A percentile compares a stretch with the other conserved stretches of the same genome.
These are phyloP conservation scores for Phalacrocorax pelagicus DNA, from an alignment of 2,113 vertebrate genomes.

Conservation along the genomic window DNA sequence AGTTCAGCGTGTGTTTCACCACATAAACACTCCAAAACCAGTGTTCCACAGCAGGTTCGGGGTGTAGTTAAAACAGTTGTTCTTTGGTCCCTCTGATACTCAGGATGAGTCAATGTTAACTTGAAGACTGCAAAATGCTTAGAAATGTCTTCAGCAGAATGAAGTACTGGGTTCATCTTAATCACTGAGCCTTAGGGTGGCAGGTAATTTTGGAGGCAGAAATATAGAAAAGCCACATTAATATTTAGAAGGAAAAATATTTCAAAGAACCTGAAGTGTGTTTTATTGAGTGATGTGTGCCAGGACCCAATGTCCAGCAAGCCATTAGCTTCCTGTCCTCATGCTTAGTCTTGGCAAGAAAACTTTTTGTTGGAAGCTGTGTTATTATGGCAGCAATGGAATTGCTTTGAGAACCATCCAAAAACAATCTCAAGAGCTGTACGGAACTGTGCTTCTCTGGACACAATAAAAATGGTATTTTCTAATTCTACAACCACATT, in stretches of 20 bases:
- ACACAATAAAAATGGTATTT: background rate
- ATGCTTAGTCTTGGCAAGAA: background rate
- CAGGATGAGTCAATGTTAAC: background rate
- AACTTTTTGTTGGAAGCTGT: background rate
- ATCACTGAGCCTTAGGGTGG: background rate
- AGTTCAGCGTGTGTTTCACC: background rate
- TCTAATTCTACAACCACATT: background rate
- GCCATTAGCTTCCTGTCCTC: conserved; percentile 20
- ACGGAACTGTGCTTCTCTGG: background rate
- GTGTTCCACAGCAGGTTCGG: background rate
- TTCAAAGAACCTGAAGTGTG: background rate
- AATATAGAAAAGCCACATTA: background rate
- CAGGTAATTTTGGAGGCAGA: background rate
- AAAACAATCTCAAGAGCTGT: background rate
- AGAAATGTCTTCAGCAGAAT: background rate
- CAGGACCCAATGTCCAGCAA: background rate
- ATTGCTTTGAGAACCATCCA: conserved; percentile 46
- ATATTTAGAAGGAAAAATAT: background rate
- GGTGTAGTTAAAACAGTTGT: background rate
- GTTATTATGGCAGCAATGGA: conserved; percentile 27
- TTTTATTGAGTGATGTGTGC: background rate
- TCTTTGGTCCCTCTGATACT: background rate
- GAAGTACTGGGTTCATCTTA: background rate
- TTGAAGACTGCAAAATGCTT: background rate
- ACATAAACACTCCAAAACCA: background rate